Evolutionary conservation across 37 sponge, comb jelly and placozoan genomes (phyloP).

Genomic region (Corticium candelabrum): DNA sequence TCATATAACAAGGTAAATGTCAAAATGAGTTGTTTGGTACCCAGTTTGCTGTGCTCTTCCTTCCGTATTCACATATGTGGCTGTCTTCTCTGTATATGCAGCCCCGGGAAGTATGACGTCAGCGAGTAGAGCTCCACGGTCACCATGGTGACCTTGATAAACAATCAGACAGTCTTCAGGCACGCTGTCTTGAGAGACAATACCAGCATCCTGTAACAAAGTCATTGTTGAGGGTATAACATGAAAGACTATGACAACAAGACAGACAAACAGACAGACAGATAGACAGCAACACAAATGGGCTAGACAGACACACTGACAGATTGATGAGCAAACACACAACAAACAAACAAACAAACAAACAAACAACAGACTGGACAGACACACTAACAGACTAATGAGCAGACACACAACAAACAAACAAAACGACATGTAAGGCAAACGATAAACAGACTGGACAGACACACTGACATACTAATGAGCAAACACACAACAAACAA

Average conservation of each 20-base stretch:
- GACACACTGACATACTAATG: no score
- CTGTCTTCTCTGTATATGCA: slow-evolving; percentile 94
- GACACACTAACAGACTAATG: no score
- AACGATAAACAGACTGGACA: no score
- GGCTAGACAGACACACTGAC: neutral
- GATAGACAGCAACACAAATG: no score
- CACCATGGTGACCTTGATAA: slow-evolving; percentile 98
- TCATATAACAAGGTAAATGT: neutral
- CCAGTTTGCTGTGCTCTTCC: slow-evolving; percentile 87
- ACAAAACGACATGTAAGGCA: no score
- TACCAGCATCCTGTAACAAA: slow-evolving; percentile 36
- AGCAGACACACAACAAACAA: no score
- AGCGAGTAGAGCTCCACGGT: slow-evolving; percentile 74
- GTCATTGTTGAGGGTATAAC: neutral
- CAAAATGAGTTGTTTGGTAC: slow-evolving; percentile 15
- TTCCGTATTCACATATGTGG: slow-evolving; percentile 94
- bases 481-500: neutral
- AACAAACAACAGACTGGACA: no score
- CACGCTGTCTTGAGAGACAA: slow-evolving; percentile 38
- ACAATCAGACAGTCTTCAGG: slow-evolving; percentile 69
- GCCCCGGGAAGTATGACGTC: slow-evolving; percentile 92
- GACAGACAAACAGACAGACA: no score
- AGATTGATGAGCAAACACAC: slow-evolving; percentile 3
- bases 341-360: no score
- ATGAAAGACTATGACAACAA: neutral